Base-by-base conservation (phyloP, 1,140 invertebrate species). In the Sesamia nonagrioides region DNA sequence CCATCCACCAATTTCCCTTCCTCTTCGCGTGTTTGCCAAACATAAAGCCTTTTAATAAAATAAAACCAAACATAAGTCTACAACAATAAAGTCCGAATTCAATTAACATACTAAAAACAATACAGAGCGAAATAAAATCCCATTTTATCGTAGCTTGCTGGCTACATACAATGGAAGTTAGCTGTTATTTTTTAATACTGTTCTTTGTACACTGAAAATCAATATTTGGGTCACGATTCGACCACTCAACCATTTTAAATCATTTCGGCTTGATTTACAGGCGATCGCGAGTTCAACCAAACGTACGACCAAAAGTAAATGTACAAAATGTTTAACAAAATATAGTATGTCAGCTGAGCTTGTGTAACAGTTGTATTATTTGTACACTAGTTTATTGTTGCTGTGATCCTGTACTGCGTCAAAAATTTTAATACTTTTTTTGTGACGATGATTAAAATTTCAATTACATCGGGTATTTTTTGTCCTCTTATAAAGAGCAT, bases 201-300 rank as follows among this genome's bases (percentile, higher is more conserved):
- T 27, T 60, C 18, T 58, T 54, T 76, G 50, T 54, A 50, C 66
- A 27, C 15, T 40, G 63, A 78, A 81, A 87, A 89, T 89, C 87
- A 85, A 89, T 89, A 88, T 88, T 88, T 76, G 72, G 87, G 85
- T 87, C 86, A 87, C 83, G 87, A 85, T 82, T 84, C 58, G 75
- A 50, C 37, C 60, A 66, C 79, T 76, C 61, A 82, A 58, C 77
- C 48, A 48, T 77, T 83, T 79, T 42, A 77, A 78, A 74, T 78
- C 40, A 45, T 48, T 11, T 1, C 17, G n/a, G 50, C 6, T 15
- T 69, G 71, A 69, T 54, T 82, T 80, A 85, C 71, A 81, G 58
- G 60, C 50, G 60, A 52, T 1, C 17, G 69, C 69, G 40, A 5
- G 54, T 11, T 33, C 11, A 4, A 58, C 21, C 9, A 13, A 21